Percentiles rank a stretch among this genome's conserved stretches.
phyloP scores from a whole-genome alignment of 1,140 invertebrate genomes.

The Drosophila ambigua region DNA sequence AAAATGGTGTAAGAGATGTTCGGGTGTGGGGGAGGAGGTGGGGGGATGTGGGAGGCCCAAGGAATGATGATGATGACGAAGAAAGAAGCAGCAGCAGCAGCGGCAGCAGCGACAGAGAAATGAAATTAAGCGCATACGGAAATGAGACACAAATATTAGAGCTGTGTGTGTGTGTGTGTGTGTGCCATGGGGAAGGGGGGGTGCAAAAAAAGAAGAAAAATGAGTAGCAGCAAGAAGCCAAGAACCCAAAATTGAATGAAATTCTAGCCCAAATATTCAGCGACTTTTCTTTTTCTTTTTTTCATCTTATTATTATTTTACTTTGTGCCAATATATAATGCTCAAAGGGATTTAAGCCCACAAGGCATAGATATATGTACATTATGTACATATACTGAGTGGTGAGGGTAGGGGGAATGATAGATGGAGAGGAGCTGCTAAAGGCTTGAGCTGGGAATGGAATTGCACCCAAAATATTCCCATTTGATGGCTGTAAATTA shows the following conservation, averaged over 20 bases:
- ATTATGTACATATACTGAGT: not conserved
- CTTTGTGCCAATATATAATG: not conserved
- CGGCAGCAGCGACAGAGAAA: conserved; percentile 65
- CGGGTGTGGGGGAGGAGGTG: not conserved
- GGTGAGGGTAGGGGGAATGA: not conserved
- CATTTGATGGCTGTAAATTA: too few species aligned
- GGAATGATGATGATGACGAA: conserved; percentile 56
- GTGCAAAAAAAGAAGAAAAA: conserved; percentile 54
- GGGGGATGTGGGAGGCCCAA: conserved; percentile 5
- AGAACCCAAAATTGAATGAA: conserved; percentile 64
- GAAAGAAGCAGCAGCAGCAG: conserved; percentile 31
- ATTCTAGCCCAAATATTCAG: conserved; percentile 44
- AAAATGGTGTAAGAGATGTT: not conserved
- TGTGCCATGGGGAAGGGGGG: not conserved
- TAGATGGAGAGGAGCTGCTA: too few species aligned
- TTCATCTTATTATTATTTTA: not conserved
- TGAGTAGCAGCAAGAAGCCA: conserved; percentile 61
- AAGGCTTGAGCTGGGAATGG: not conserved
- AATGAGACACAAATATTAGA: conserved; percentile 75
- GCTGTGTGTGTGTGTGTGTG: conserved; percentile 41
- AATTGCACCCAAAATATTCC: not conserved
- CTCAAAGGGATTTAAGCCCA: too few species aligned
- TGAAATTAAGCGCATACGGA: conserved; percentile 80
- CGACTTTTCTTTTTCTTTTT: not conserved
- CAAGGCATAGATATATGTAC: not conserved